Evolutionary conservation across 2,888 invertebrate genomes (phyloP), one percentile per base, ranked within the genome.

Genomic region (Bombyx huttoni): DNA sequence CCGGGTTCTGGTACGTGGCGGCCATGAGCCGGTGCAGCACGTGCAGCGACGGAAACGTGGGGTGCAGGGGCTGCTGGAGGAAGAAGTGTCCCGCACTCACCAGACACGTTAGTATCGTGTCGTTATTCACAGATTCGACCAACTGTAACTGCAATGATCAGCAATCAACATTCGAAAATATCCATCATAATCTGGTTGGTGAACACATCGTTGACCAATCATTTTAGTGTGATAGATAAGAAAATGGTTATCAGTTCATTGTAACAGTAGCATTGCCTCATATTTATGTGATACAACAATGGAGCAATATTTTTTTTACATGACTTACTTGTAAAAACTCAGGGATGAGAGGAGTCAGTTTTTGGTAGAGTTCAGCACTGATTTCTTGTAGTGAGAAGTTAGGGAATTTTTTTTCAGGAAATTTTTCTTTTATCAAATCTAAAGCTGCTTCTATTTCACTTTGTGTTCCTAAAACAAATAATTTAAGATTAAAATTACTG

Each of bases 11-110:
- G 84, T 99, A 99, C 58, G 94, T 93, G 55, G 91, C 89, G 63
- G 92, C 93, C 94, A 99, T 96, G 73, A 91, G 93, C 63, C 91
- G 90, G 76, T 94, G 95, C 64, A 98, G 90, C 56, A 93, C 89
- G 68, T 94, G 92, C 63, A 98, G 90, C 54, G 94, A 92, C 13
- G 95, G 94, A 89, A 94, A 97, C 48, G 97, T 94, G 7, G 98
- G 98, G 88, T 99, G 98, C 54, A 96, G 93, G 3, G 97, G 98
- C 80, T 98, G 95, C 80, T 98, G 98, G 54, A 99, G 91, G 88
- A 98, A 99, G 73, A 99, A 90, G 78, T 97, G 97, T 48, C 94
- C 94, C 51, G 97, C 95, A 58, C 93, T 92, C 59, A 96, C 92
- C 70, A 98, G 91, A 65, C 95, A 94, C 72, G 96, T 96, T 66